Base-by-base conservation (phyloP, 1,140 invertebrate genomes). In the Pseudomyrmex dendroicus region DNA sequence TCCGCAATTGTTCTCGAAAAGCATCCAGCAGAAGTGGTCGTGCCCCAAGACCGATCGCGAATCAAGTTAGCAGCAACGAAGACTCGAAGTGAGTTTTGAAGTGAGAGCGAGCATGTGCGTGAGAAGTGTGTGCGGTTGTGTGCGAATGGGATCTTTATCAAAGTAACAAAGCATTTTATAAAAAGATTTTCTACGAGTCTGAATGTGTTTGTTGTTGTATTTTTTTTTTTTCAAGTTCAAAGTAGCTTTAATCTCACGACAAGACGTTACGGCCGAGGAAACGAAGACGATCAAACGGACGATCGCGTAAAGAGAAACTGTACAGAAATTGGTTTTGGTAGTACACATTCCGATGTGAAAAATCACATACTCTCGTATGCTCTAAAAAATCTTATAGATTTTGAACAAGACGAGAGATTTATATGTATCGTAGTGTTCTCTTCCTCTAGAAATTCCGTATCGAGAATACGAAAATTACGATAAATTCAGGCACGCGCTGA, bases 151-250 rank as follows among this genome's bases (percentile, higher is more conserved):
- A 80, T 46, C 61, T 52, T 62, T 83, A 84, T 54, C 35, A 66
- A 44, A 46, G 15, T 84, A 80, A 70, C 54, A 67, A 67, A 73
- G 52, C 73, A 84, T 90, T 90, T 90, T 90, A 76, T 90, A 90
- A 86, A 74, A 13, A 73, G 70, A 88, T 90, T 90, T 90, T 90
- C 80, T 90, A 90, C 89, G 80, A 88, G 67, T 73, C 72, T 84
- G 66, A 83, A 73, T 35, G 35, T 35, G 35, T 35, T 35, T 35
- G 35, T 35, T 35, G 35, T 35, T 35, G 35, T 35, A 35, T 35
- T 35, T 35, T 35, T 35, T 52, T 52, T 12, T 46, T 70, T 68
- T 56, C 62, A 46, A 3, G 46, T 48, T 74, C 54, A n/a, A 80
- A 59, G 52, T 86, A 84, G 70, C 44, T 87, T 73, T 84, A 85